Base-by-base conservation (phyloP, 2,888 invertebrate genomes). In the Drosophila suboccidentalis region DNA sequence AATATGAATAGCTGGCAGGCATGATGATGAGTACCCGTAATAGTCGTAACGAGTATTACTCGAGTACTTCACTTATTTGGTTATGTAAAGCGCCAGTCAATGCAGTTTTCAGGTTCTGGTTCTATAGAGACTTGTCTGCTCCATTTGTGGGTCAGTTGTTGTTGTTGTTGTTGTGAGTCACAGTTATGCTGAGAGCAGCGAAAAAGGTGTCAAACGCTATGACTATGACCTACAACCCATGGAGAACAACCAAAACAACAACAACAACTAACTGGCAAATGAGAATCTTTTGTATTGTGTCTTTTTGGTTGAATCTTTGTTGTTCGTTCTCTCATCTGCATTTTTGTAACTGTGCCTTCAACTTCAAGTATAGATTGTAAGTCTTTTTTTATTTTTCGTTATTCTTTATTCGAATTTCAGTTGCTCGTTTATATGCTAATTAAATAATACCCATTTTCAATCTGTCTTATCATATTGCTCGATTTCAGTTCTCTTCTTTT, bases 401-500 rank as follows among this genome's bases (percentile, higher is more conserved):
- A 10, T 17, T 39, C 19, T 49, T 47, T 10, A 13, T 29, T 38
- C 32, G 36, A 9, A 36, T 32, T 38, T 22, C 13, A 34, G 53
- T 57, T 72, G 51, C 80, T 82, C 67, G 80, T 83, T 86, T 82
- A 74, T 83, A 83, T 83, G 82, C 80, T 88, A 83, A 83, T 83
- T 82, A 86, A 68, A 71, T 86, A 71, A 76, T 80, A 70, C 60
- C 55, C 55, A 76, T 69, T 68, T 66, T 66, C 76, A 72, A 88
- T 86, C 78, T 73, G 54, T 70, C 77, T 78, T 71, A 63, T 73
- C 83, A 82, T 85, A 88, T 78, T 71, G 69, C 79, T 72, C 80
- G 82, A 75, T 54, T 75, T 41, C 43, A 46, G 57, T 19, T 17
- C 54, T 22, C n/a, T n/a, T n/a, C 19, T 50, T 29, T 13, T 34